These are phyloP conservation scores for Strigops habroptila DNA, from an alignment of 2,113 vertebrate species.

Conservation along the genomic window DNA sequence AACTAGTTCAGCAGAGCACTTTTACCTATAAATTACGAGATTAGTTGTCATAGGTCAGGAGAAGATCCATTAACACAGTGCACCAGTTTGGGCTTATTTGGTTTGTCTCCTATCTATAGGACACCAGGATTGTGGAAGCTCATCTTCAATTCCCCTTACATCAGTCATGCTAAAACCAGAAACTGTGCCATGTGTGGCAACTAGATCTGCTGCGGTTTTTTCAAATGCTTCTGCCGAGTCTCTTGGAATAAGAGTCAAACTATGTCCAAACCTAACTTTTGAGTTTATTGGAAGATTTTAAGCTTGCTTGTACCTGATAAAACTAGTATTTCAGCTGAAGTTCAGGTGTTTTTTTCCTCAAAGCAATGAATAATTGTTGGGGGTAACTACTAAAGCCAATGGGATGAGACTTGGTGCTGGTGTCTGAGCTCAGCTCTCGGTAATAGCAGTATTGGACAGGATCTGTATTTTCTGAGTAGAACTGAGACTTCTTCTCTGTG, in stretches of 20 bases:
- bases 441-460: not conserved
- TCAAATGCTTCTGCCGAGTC: not conserved
- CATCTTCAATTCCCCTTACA: not conserved
- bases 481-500: not conserved
- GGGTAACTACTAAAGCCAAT: not conserved
- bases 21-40: not conserved
- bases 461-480: not conserved
- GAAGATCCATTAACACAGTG: not conserved
- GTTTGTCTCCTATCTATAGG: not conserved
- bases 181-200: not conserved
- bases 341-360: not conserved
- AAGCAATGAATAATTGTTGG: rapidly evolving
- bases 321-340: not conserved
- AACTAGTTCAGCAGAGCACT: not conserved
- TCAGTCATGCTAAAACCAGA: not conserved
- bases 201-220: not conserved
- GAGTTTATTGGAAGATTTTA: not conserved
- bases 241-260: not conserved
- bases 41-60: not conserved
- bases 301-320: not conserved
- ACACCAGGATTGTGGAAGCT: not conserved
- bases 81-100: not conserved
- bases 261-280: not conserved
- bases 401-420: rapidly evolving
- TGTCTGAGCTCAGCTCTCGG: not conserved